Conservation (phyloP, 2,888 invertebrate genomes). For the Drosophila eohydei region DNA sequence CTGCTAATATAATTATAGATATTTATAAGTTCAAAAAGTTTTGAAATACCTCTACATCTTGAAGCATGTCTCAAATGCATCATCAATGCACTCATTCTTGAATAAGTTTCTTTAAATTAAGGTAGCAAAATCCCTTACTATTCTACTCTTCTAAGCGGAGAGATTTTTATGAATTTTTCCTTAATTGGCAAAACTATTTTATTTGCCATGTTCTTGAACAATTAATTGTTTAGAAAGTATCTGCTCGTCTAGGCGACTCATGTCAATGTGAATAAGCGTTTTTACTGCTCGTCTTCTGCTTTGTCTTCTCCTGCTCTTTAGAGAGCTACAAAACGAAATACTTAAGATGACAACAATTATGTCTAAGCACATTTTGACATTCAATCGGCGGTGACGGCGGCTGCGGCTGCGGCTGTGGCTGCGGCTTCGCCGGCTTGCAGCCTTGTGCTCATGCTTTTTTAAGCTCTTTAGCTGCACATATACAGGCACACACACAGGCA, state of each 20-base stretch:
- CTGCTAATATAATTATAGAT: background rate
- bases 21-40: background rate
- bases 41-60: no score
- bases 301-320: background rate
- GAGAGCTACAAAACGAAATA: conserved; percentile 32
- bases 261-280: background rate
- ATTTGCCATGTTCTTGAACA: background rate
- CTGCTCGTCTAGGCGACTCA: background rate
- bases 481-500: conserved; percentile 9
- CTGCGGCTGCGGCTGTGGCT: background rate
- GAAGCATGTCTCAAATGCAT: no score
- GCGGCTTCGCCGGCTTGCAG: conserved; percentile 23
- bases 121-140: no score
- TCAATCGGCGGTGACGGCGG: conserved; percentile 45
- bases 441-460: conserved; percentile 51
- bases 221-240: background rate
- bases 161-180: no score
- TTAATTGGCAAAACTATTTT: no score
- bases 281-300: background rate
- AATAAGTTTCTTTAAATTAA: no score
- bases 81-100: no score
- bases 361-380: conserved; percentile 74
- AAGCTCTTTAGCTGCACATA: conserved; percentile 47
- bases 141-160: no score
- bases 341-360: conserved; percentile 71